Base-by-base conservation (phyloP, 2,888 invertebrate genomes). In the Volucella zonaria region DNA sequence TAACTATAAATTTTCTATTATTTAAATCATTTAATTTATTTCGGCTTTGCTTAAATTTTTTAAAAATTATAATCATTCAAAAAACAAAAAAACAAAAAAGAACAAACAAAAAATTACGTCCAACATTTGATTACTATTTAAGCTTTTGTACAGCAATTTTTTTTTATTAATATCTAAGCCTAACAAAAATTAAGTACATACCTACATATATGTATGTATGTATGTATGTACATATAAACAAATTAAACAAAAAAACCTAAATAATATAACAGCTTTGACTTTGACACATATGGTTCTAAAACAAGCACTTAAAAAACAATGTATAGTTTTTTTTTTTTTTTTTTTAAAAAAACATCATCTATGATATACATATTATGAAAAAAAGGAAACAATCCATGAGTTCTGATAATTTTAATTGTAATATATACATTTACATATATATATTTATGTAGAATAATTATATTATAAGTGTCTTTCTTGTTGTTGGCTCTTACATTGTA, bases 401-500 rank as follows among this genome's bases (percentile, higher is more conserved):
- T 70, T 83, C 82, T 74, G 52, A 74, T 82, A 70, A 83, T 83
- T 75, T 80, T 83, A 80, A 80, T 80, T 83, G 83, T 83, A 75
- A 71, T 71, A 83, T 79, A 82, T 49, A 56, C 40, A 78, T 73
- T 78, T 78, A 52, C 61, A 78, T 68, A 78, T 15, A 66, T 70
- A 67, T 83, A 83, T 83, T 83, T 83, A 83, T 83, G 75, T 83
- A 83, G 83, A 80, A 75, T 83, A 83, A 80, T 83, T 83, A 64
- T 67, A 66, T 77, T 62, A 56, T 78, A 45, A 45, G 66, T 61
- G 23, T 61, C 43, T 76, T 80, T 83, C 70, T 66, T 45, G 49
- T 18, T 62, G 56, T 18, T 62, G 62, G 51, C 68, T 40, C 43
- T 68, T 56, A 15, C 51, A 42, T 54, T 78, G 71, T 52, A 66